These are phyloP conservation scores for Ivindomyrus marchei DNA, from an alignment of 2,113 vertebrate genomes.

Conservation along the genomic window DNA sequence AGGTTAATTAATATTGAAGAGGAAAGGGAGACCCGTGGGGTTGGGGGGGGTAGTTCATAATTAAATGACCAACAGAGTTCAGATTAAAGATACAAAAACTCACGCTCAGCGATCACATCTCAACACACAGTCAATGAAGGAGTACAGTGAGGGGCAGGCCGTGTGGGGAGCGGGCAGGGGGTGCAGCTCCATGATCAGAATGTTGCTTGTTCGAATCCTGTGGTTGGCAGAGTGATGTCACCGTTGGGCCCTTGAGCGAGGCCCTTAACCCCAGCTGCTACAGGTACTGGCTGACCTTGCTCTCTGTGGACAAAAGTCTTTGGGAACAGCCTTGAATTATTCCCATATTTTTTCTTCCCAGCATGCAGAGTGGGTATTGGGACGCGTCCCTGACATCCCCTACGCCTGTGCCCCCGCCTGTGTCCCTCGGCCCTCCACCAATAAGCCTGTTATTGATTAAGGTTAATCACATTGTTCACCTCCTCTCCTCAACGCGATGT, in stretches of 20 bases:
- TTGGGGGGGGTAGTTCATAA: conserved; percentile 30
- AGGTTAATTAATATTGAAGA: conserved; percentile 65
- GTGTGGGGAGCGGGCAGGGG: neutral
- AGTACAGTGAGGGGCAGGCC: neutral
- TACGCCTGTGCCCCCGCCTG: neutral
- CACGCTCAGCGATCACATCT: neutral
- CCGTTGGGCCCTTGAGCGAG: neutral
- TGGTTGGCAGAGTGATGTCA: neutral
- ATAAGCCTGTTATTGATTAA: conserved; percentile 27
- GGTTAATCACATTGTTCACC: conserved; percentile 28
- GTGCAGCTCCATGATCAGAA: neutral
- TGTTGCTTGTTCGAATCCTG: neutral
- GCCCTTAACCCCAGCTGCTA: neutral
- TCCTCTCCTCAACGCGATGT: conserved; percentile 16
- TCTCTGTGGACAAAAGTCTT: neutral
- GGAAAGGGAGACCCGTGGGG: conserved; percentile 21
- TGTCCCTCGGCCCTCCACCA: conserved; percentile 6
- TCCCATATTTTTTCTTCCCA: neutral
- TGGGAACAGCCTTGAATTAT: neutral
- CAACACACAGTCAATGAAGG: neutral
- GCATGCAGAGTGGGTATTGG: neutral
- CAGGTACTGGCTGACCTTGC: neutral
- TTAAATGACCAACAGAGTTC: conserved; percentile 44
- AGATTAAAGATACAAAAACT: conserved; percentile 4
- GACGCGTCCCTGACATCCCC: neutral